phyloP scores from a whole-genome alignment of 2,113 vertebrate species.

The Cervus canadensis region DNA sequence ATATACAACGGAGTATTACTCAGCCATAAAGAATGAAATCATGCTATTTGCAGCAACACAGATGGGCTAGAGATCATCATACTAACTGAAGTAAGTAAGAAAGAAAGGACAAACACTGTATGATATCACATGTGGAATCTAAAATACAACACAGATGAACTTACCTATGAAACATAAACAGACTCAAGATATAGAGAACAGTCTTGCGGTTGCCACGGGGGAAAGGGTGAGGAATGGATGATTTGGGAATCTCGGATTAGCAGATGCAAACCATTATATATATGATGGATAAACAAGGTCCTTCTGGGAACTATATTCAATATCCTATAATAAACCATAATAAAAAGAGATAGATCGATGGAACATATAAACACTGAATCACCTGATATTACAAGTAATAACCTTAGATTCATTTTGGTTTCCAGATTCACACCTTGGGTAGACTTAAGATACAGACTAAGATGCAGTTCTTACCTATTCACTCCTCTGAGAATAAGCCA shows the following conservation, averaged over 20 bases:
- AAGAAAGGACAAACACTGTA: not conserved
- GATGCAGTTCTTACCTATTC: not conserved
- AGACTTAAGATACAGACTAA: not conserved
- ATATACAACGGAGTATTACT: not conserved
- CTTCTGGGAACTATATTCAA: not conserved
- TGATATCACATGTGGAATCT: not conserved
- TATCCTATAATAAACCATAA: not conserved
- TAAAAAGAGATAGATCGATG: not conserved
- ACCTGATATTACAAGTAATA: not conserved
- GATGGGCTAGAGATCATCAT: not conserved
- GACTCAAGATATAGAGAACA: not conserved
- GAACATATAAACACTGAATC: not conserved
- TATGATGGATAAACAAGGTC: not conserved
- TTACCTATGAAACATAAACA: not conserved
- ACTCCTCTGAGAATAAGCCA: not conserved
- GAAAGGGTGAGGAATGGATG: accelerated
- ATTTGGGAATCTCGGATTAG: not conserved
- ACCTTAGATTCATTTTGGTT: not conserved
- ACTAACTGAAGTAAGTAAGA: not conserved
- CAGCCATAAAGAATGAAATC: not conserved
- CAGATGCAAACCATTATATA: not conserved
- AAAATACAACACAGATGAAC: not conserved
- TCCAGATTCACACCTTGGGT: not conserved
- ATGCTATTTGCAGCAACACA: not conserved
- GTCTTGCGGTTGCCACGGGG: too few species aligned